Percentiles rank a stretch among this genome's conserved stretches.
Evolutionary conservation across 2,888 invertebrate species (phyloP).

Genomic region (Colostygia pectinataria): DNA sequence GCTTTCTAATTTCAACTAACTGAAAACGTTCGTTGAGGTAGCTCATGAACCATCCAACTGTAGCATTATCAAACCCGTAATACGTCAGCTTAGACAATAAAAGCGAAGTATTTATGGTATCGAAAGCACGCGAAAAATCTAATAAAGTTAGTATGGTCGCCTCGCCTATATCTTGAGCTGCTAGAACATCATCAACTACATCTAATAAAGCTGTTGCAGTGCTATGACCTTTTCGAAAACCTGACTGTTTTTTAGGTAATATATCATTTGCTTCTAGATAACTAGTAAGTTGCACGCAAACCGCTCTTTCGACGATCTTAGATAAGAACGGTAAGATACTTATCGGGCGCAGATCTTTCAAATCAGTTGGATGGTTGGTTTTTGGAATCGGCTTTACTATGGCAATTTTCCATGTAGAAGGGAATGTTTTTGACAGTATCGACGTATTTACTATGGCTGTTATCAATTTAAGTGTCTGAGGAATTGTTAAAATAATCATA

Average conservation of each 20-base stretch:
- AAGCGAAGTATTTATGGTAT: background rate
- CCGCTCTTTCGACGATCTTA: constrained; percentile 2
- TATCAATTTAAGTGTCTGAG: background rate
- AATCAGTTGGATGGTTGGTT: background rate
- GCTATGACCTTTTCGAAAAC: constrained; percentile 17
- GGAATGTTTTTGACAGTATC: background rate
- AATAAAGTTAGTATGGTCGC: constrained; percentile 24
- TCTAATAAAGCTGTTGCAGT: constrained; percentile 25
- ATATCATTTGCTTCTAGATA: constrained; percentile 22
- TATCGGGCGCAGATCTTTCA: constrained; percentile 23
- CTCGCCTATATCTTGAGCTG: constrained; percentile 23
- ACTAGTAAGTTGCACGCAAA: background rate
- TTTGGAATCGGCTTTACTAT: constrained; percentile 11
- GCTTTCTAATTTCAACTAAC: background rate
- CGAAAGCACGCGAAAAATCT: constrained; percentile 23
- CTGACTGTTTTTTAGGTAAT: constrained; percentile 26
- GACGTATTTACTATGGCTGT: constrained; percentile 3
- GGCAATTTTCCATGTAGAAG: constrained; percentile 4
- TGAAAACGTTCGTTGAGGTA: background rate
- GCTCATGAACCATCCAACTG: background rate
- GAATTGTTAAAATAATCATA: background rate
- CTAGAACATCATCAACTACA: constrained; percentile 25
- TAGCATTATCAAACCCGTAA: background rate
- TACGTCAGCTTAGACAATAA: background rate
- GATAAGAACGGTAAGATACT: constrained; percentile 26